Evolutionary conservation across 1,140 invertebrate species (phyloP), one percentile per base, ranked within the genome.

Genomic region (Pseudomyrmex sp.): DNA sequence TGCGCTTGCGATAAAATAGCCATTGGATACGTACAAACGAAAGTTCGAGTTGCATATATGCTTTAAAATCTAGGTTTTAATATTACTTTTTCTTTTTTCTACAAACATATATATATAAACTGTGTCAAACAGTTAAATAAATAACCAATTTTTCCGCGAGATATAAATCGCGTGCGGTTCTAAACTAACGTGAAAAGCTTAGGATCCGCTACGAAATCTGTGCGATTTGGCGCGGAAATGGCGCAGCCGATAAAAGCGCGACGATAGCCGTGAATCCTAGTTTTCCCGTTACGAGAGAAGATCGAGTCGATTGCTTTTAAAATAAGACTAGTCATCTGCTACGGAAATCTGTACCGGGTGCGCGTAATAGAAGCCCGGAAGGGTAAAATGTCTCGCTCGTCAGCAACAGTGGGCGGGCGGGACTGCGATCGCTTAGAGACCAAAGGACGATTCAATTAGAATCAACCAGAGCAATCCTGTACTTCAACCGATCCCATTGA

Each of bases 401-500:
- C 82, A 62, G 82, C 54, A 87, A 85, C 62, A 75, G 86, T 85
- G 83, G 88, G 86, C 82, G 79, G 88, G 83, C 84, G 82, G 84
- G 80, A 83, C 74, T 83, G 83, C 85, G 84, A 90, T 90, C 88
- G 86, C 90, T 90, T 90, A 88, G 70, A 90, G 87, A 84, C 89
- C 88, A 88, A 90, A 90, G 88, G 90, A 91, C 89, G 90, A 91
- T 91, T 91, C 89, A 91, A 91, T 91, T 91, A 90, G 90, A 86
- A 91, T 90, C 89, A 84, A 88, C 84, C 87, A 76, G 87, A 90
- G 86, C 89, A 89, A 91, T 90, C 83, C 85, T 85, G 83, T 85
- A 86, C 62, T 82, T 72, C 76, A 80, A 87, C 84, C 83, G 69
- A 26, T 89, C 88, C 84, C 86, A 84, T 84, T 88, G 66, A 88